Evolutionary conservation across 2,113 vertebrate genomes (phyloP).

Genomic region (Dicaeum eximium): DNA sequence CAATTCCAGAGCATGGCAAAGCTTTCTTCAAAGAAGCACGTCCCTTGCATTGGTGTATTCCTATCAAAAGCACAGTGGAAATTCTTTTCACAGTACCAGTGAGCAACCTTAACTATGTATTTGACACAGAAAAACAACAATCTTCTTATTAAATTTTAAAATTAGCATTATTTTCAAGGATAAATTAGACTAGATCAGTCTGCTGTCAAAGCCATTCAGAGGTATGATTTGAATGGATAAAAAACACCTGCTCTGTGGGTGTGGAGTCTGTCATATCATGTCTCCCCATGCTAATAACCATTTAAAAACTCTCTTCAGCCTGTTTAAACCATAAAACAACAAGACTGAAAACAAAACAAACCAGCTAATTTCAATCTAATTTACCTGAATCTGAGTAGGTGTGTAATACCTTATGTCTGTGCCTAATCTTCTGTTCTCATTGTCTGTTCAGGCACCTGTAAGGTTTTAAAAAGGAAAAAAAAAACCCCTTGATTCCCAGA

Average conservation of each 20-base stretch:
- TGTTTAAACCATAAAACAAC: background rate
- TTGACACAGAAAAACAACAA: background rate
- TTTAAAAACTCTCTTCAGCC: background rate
- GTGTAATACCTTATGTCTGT: background rate
- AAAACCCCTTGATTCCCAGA: background rate
- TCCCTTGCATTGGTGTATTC: background rate
- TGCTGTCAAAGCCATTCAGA: background rate
- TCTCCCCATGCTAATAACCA: background rate
- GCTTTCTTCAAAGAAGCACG: background rate
- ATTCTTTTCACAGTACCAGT: background rate
- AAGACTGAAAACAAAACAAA: background rate
- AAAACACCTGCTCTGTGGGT: background rate
- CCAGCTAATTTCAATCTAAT: background rate
- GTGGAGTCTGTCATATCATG: background rate
- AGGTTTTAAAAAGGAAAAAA: background rate
- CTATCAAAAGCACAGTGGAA: background rate
- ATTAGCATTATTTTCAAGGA: background rate
- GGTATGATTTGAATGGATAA: background rate
- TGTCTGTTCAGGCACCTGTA: background rate
- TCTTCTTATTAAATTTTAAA: background rate
- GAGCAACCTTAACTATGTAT: background rate
- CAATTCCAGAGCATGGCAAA: background rate
- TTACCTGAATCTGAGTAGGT: background rate
- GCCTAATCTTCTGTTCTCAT: background rate
- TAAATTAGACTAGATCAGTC: background rate